Evolutionary conservation across 2,797 vertebrate species (phyloP).

Genomic region (Characodon lateralis): DNA sequence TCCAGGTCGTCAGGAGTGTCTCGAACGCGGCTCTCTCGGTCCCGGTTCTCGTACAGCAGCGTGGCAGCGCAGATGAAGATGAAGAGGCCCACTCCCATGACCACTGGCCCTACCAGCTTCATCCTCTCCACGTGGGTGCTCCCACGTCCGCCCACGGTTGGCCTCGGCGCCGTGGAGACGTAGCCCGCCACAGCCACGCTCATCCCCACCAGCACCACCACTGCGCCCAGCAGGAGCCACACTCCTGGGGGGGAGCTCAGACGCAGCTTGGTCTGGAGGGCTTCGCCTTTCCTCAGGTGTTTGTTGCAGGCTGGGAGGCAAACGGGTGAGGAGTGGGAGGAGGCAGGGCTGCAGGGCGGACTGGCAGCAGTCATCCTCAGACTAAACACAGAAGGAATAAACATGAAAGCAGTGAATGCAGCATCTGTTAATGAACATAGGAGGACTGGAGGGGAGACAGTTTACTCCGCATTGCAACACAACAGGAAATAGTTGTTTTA

Average conservation of each 20-base stretch:
- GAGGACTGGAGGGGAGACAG: constrained; percentile 19
- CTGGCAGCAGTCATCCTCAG: constrained; percentile 76
- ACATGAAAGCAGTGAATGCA: constrained; percentile 17
- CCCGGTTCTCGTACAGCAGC: constrained; percentile 94
- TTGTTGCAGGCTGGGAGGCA: constrained; percentile 61
- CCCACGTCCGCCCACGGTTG: constrained; percentile 38
- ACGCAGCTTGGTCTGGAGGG: constrained; percentile 80
- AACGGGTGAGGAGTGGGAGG: constrained; percentile 53
- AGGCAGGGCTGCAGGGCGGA: constrained; percentile 61
- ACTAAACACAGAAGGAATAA: constrained; percentile 35
- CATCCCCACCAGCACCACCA: constrained; percentile 90
- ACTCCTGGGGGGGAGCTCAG: constrained; percentile 90
- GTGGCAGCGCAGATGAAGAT: constrained; percentile 98
- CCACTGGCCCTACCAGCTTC: constrained; percentile 90
- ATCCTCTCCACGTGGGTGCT: constrained; percentile 86
- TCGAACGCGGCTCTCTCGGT: constrained; percentile 80
- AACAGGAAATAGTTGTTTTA: constrained; percentile 77
- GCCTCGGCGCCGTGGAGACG: constrained; percentile 57
- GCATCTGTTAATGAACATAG: constrained; percentile 17
- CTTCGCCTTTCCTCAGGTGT: constrained; percentile 51
- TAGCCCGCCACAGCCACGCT: constrained; percentile 91
- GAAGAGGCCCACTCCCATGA: constrained; percentile 96
- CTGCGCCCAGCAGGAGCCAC: constrained; percentile 88
- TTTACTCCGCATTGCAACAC: constrained; percentile 53
- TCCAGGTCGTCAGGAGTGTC: constrained; percentile 54